Evolutionary conservation across 2,888 invertebrate species (phyloP).

Genomic region (Trachelus troglodyta): DNA sequence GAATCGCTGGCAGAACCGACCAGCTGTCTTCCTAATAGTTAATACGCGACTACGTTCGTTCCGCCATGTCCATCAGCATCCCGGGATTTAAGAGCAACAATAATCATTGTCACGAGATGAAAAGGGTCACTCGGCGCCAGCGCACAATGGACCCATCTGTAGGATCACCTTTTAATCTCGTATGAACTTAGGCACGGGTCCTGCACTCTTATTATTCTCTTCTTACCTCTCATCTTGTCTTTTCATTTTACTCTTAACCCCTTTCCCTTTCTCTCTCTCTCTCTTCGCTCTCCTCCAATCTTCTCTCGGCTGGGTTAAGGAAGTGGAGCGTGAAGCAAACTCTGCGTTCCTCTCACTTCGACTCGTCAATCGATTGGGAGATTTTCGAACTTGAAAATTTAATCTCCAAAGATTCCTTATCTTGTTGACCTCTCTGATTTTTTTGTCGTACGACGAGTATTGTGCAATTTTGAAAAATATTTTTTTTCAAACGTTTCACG

Average conservation of each 20-base stretch:
- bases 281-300: slow-evolving; percentile 12
- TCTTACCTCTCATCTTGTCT: background rate
- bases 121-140: slow-evolving; percentile 28
- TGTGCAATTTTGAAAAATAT: too few species aligned
- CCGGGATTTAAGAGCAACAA: slow-evolving; percentile 29
- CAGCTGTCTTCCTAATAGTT: slow-evolving; percentile 9
- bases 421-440: too few species aligned
- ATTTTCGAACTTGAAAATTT: background rate
- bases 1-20: background rate
- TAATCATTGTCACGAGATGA: slow-evolving; percentile 33
- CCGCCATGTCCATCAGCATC: slow-evolving; percentile 34
- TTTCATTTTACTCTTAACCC: background rate
- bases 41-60: slow-evolving; percentile 32
- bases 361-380: background rate
- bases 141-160: slow-evolving; percentile 40
- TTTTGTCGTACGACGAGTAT: too few species aligned
- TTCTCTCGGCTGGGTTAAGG: slow-evolving; percentile 28
- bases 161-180: slow-evolving; percentile 43
- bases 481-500: background rate
- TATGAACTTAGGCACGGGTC: background rate
- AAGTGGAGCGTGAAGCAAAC: slow-evolving; percentile 45
- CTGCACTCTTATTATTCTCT: background rate
- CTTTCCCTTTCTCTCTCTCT: slow-evolving; percentile 10
- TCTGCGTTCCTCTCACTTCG: slow-evolving; percentile 7
- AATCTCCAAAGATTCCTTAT: background rate